Evolutionary conservation across 2,113 vertebrate species (phyloP).

Genomic region (Phrynosoma blainvillii): DNA sequence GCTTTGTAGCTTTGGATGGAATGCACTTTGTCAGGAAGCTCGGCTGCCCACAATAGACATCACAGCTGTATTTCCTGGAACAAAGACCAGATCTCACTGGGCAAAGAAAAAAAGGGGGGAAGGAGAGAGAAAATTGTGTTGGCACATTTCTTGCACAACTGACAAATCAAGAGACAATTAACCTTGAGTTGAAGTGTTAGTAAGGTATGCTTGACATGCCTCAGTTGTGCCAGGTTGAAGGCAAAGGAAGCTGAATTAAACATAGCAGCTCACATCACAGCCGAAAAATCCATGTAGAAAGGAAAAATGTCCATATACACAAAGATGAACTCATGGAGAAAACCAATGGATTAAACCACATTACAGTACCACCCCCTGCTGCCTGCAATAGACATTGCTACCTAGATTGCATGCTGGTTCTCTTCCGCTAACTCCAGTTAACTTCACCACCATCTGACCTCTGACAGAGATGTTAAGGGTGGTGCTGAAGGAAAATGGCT

Average conservation of each 20-base stretch:
- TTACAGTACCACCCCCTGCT: neutral
- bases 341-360: neutral
- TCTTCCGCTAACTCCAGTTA: too few species aligned
- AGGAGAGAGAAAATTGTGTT: neutral
- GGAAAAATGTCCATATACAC: neutral
- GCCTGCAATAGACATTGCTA: neutral
- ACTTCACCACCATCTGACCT: too few species aligned
- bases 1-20: constrained; percentile 45
- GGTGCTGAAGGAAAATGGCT: too few species aligned
- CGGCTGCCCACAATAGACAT: constrained; percentile 34
- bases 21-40: constrained; percentile 49
- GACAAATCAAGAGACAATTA: constrained; percentile 30
- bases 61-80: constrained; percentile 52
- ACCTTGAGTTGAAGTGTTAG: neutral
- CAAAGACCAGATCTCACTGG: constrained; percentile 27
- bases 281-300: neutral
- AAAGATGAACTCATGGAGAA: neutral
- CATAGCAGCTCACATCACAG: neutral
- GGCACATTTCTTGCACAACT: neutral
- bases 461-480: too few species aligned
- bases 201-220: neutral
- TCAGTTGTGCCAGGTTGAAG: neutral
- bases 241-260: neutral
- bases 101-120: neutral
- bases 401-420: neutral